These are phyloP conservation scores for Gasterosteus nipponicus DNA, from an alignment of 2,113 vertebrate species.

Conservation along the genomic window DNA sequence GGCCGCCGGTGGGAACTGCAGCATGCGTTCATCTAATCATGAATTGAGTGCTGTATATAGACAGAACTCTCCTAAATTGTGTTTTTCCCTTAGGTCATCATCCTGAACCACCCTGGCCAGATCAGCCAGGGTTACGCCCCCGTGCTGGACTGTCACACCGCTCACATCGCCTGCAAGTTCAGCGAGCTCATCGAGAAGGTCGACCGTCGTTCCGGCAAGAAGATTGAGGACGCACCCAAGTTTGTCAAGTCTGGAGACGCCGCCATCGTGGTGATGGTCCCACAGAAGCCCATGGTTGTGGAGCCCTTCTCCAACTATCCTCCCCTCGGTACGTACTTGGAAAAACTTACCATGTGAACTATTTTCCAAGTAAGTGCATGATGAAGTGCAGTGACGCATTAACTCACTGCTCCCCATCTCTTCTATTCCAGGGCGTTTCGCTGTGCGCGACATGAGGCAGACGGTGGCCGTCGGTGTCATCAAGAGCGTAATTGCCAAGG, in stretches of 20 bases:
- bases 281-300: constrained; percentile 80
- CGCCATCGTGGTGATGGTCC: constrained; percentile 77
- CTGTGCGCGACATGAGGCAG: constrained; percentile 82
- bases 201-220: constrained; percentile 82
- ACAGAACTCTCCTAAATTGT: neutral
- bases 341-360: no score
- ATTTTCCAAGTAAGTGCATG: no score
- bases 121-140: constrained; percentile 80
- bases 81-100: constrained; percentile 78
- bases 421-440: no score
- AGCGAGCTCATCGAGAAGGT: constrained; percentile 82
- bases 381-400: no score
- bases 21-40: neutral
- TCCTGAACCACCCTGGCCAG: constrained; percentile 83
- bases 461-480: constrained; percentile 84
- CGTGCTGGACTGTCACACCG: constrained; percentile 83
- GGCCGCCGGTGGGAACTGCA: neutral
- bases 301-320: constrained; percentile 81
- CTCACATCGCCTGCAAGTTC: constrained; percentile 84
- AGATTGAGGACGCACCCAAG: constrained; percentile 81
- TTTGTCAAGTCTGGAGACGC: constrained; percentile 82
- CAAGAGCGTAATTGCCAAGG: constrained; percentile 80
- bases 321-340: constrained; percentile 56
- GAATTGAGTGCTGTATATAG: neutral
- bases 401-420: no score